Conservation (phyloP, 2,797 vertebrate species). For the Chaetodon trifasciatus region DNA sequence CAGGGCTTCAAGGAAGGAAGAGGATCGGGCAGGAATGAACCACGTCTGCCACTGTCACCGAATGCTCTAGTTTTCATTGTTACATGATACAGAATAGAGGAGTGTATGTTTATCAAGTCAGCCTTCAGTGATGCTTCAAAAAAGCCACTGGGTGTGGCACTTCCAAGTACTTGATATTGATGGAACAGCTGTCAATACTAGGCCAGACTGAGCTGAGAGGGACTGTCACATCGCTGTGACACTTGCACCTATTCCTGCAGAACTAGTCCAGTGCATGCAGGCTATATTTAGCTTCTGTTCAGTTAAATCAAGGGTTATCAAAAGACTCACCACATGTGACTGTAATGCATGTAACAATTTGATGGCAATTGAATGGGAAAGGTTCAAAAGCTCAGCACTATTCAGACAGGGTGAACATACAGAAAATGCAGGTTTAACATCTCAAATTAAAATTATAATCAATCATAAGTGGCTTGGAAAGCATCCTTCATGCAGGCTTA, state of each 20-base stretch:
- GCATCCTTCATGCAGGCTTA: neutral
- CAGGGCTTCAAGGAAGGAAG: constrained; percentile 36
- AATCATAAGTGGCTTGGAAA: neutral
- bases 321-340: neutral
- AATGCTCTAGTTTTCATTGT: constrained; percentile 5
- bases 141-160: constrained; percentile 43
- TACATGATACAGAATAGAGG: neutral
- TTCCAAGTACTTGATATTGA: neutral
- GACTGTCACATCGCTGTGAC: neutral
- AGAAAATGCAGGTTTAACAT: neutral
- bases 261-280: neutral
- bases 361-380: neutral
- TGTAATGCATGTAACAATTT: neutral
- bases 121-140: constrained; percentile 2
- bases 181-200: neutral
- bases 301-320: neutral
- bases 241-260: neutral
- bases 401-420: neutral
- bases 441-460: neutral
- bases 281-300: neutral
- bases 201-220: neutral
- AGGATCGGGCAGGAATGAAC: constrained; percentile 34
- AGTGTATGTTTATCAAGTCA: neutral
- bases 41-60: neutral
- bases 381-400: neutral